These are phyloP conservation scores for Mya arenaria DNA, from an alignment of 1,140 invertebrate species.

Conservation along the genomic window DNA sequence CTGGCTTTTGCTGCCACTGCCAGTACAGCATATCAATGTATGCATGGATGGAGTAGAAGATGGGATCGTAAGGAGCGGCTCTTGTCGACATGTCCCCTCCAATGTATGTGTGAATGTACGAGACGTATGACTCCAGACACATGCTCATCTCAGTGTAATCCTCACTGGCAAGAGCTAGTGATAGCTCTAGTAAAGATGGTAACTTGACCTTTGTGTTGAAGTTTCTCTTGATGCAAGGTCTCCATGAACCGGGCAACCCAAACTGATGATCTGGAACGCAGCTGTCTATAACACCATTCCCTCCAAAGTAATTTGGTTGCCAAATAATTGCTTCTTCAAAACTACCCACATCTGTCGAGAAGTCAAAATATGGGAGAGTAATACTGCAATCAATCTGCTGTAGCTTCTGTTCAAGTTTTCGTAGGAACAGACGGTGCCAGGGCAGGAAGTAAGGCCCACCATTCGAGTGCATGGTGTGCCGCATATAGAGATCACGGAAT, in stretches of 20 bases:
- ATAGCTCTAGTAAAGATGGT: slow-evolving; percentile 72
- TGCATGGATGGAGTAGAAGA: slow-evolving; percentile 75
- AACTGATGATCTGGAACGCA: slow-evolving; percentile 77
- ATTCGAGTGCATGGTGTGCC: slow-evolving; percentile 75
- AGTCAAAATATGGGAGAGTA: slow-evolving; percentile 77
- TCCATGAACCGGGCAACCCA: slow-evolving; percentile 70
- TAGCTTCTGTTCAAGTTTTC: slow-evolving; percentile 72
- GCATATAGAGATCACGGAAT: slow-evolving; percentile 75
- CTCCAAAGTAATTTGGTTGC: slow-evolving; percentile 78
- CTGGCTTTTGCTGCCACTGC: slow-evolving; percentile 74
- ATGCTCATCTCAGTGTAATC: slow-evolving; percentile 75
- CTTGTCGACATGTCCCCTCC: slow-evolving; percentile 77
- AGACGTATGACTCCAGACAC: slow-evolving; percentile 71
- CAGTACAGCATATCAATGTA: slow-evolving; percentile 78
- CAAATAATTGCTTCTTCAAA: slow-evolving; percentile 74
- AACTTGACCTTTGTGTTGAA: slow-evolving; percentile 74
- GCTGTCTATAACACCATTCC: slow-evolving; percentile 64
- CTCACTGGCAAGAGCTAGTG: slow-evolving; percentile 71
- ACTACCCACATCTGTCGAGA: slow-evolving; percentile 77
- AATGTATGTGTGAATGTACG: slow-evolving; percentile 75
- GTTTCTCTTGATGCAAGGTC: slow-evolving; percentile 74
- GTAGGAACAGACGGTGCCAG: slow-evolving; percentile 76
- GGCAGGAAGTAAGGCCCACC: slow-evolving; percentile 74
- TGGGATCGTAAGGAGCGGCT: slow-evolving; percentile 74
- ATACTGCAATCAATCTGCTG: slow-evolving; percentile 76